Percentiles rank a stretch among this genome's conserved stretches.
Evolutionary conservation across 2,888 invertebrate species (phyloP).

Genomic region (Gerosis bhagava): DNA sequence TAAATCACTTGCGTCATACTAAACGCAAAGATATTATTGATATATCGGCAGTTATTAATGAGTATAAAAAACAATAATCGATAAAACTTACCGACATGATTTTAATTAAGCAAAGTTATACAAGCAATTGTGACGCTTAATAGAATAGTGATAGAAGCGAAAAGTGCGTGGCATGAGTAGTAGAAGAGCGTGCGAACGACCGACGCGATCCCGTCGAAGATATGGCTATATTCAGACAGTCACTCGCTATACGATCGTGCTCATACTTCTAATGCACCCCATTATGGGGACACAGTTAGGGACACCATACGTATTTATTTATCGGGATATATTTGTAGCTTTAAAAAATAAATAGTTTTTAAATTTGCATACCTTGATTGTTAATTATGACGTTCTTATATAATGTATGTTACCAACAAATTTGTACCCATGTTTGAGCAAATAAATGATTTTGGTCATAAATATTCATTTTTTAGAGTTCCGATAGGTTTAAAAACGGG

Average conservation of each 20-base stretch:
- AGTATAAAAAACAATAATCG: conserved; percentile 17
- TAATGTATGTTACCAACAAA: no score
- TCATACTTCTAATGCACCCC: conserved; percentile 53
- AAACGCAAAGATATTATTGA: background rate
- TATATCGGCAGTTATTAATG: conserved; percentile 21
- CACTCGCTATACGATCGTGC: conserved; percentile 51
- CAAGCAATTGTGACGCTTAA: conserved; percentile 3
- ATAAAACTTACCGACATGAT: conserved; percentile 13
- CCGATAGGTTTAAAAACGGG: no score
- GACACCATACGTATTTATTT: conserved; percentile 29
- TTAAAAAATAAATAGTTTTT: no score
- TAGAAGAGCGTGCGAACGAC: conserved; percentile 39
- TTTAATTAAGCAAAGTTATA: conserved; percentile 14
- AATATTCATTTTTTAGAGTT: no score
- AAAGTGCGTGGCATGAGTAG: conserved; percentile 9
- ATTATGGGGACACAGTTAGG: conserved; percentile 31
- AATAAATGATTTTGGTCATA: no score
- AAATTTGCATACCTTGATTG: no score
- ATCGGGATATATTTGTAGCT: no score
- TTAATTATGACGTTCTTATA: no score
- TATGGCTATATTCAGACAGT: conserved; percentile 48
- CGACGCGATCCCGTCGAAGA: conserved; percentile 41
- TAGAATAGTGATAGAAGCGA: background rate
- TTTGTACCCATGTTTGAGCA: no score
- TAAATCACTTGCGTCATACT: no score